Conservation (phyloP, 2,888 invertebrate species). For the Chelonus formosanus region DNA sequence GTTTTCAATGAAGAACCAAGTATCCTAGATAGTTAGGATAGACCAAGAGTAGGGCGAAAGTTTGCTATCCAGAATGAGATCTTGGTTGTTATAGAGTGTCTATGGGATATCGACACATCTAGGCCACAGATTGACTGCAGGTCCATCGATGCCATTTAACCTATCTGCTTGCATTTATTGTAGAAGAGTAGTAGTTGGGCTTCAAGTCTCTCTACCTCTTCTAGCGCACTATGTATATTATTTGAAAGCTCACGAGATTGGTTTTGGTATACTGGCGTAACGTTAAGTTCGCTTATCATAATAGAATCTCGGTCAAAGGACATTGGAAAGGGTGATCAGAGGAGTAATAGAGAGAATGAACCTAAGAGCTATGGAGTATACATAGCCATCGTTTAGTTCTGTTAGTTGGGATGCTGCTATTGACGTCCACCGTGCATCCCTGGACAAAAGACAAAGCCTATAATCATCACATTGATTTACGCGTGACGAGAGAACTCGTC, state of each 20-base stretch:
- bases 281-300: conserved; percentile 41
- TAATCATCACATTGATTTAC: conserved; percentile 33
- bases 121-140: conserved; percentile 18
- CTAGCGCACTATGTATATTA: conserved; percentile 21
- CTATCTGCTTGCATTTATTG: conserved; percentile 13
- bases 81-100: conserved; percentile 8
- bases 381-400: background rate
- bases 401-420: conserved; percentile 21
- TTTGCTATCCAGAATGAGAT: conserved; percentile 8
- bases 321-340: conserved; percentile 4
- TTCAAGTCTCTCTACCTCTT: background rate
- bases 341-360: conserved; percentile 7
- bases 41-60: background rate
- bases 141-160: conserved; percentile 17
- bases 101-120: conserved; percentile 10
- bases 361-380: conserved; percentile 1
- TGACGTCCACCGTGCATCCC: conserved; percentile 32
- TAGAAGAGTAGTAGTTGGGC: background rate
- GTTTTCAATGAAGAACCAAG: conserved; percentile 6
- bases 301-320: conserved; percentile 38
- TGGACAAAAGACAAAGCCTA: conserved; percentile 39
- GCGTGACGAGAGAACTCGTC: conserved; percentile 24
- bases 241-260: conserved; percentile 30
- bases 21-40: background rate
- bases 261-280: conserved; percentile 24